phyloP scores from a whole-genome alignment of 2,888 invertebrate species.

The Tipula unca region DNA sequence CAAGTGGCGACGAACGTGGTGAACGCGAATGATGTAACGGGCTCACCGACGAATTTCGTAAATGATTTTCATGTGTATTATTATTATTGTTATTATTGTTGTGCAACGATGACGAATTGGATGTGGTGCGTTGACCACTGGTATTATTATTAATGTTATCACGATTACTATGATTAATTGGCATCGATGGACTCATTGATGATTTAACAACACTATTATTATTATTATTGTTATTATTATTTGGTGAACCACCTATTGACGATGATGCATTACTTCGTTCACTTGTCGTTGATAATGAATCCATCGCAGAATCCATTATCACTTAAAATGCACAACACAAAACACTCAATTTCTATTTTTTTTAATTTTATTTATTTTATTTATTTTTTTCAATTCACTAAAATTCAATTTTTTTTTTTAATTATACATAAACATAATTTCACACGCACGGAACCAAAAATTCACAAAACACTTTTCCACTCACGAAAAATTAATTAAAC shows the following conservation, averaged over 20 bases:
- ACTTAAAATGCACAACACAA: neutral
- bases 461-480: neutral
- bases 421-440: neutral
- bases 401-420: neutral
- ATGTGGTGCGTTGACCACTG: slow-evolving; percentile 25
- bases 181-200: slow-evolving; percentile 26
- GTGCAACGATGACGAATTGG: slow-evolving; percentile 20
- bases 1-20: neutral
- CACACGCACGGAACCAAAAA: neutral
- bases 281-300: slow-evolving; percentile 46
- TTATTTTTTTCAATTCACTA: neutral
- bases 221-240: slow-evolving; percentile 39
- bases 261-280: slow-evolving; percentile 49
- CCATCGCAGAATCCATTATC: slow-evolving; percentile 50
- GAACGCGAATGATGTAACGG: slow-evolving; percentile 31
- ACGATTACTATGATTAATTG: slow-evolving; percentile 20
- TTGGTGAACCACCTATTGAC: slow-evolving; percentile 30
- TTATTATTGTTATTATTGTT: slow-evolving; percentile 20
- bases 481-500: neutral
- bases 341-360: neutral
- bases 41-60: slow-evolving; percentile 29
- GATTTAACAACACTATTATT: slow-evolving; percentile 26
- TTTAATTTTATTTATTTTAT: neutral
- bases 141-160: slow-evolving; percentile 29
- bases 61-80: slow-evolving; percentile 22